Evolutionary conservation across 1,140 invertebrate genomes (phyloP), one percentile per base, ranked within the genome.

Genomic region (Drosophila gunungcola): DNA sequence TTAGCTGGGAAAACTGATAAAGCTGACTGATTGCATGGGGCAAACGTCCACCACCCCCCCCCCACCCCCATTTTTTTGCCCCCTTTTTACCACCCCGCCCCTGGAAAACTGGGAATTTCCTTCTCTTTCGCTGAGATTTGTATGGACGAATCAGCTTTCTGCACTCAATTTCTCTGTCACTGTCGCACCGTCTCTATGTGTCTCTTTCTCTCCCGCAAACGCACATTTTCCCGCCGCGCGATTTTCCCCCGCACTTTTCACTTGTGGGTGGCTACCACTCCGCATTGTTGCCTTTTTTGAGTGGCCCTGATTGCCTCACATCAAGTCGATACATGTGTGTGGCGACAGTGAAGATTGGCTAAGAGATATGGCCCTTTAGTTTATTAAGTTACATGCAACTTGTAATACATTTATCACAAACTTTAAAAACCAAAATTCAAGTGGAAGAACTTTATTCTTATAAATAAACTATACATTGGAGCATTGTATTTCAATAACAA

Each of bases 121-220:
- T 42, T 48, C 32, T 34, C 41, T 53, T 41, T 52, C 10, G 2
- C 41, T 21, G 36, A 56, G 57, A 64, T 46, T 51, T 62, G 36
- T 70, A 57, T 62, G 65, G 56, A 65, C 80, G 80, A 84, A 83
- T 86, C 82, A 78, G 72, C 73, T 60, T 70, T 76, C 56, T 62
- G 57, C 46, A 27, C 56, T 56, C 21, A 39, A 9, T n/a, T 42
- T 41, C 51, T 48, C 38, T 46, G 29, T 55, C 25, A 53, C n/a
- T 27, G 29, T 32, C 34, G 4, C 11, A 7, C 32, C 5, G 9
- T 5, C 36, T 13, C 21, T 25, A 1, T 27, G 41, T 29, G 9
- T 52, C 60, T 45, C 16, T 39, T 34, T 48, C 16, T 29, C 38
- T 4, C 55, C 7, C 21, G 21, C 3, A 38, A 51, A 52, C 42